Evolutionary conservation across 1,140 invertebrate species (phyloP).

Genomic region (Nebria ingens): DNA sequence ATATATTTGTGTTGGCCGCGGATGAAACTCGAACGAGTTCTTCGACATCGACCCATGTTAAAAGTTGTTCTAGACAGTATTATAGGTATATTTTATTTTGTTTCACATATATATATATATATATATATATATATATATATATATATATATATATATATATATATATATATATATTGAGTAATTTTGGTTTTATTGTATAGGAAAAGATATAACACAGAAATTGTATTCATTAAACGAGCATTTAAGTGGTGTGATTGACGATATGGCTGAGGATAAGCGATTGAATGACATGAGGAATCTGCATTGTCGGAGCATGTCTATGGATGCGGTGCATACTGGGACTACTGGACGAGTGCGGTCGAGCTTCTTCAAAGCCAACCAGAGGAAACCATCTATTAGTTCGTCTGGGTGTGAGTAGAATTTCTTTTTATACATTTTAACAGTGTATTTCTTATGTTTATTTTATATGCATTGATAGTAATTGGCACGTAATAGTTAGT

Average conservation of each 20-base stretch:
- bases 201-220: constrained; percentile 78
- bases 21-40: constrained; percentile 56
- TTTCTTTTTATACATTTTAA: too few species aligned
- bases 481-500: too few species aligned
- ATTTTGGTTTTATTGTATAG: constrained; percentile 33
- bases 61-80: constrained; percentile 64
- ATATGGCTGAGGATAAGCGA: constrained; percentile 32
- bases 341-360: constrained; percentile 60
- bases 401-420: constrained; percentile 16
- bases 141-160: too few species aligned
- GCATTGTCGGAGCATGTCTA: constrained; percentile 56
- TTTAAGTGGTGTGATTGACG: constrained; percentile 39
- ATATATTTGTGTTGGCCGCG: constrained; percentile 69
- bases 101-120: too few species aligned
- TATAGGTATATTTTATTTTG: too few species aligned
- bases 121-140: too few species aligned
- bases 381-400: constrained; percentile 21
- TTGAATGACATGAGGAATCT: constrained; percentile 36
- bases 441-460: too few species aligned
- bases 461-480: too few species aligned
- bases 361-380: constrained; percentile 45
- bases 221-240: constrained; percentile 71
- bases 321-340: constrained; percentile 69
- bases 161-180: constrained; percentile 14
- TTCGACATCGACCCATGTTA: constrained; percentile 58